Percentiles rank a stretch among this genome's conserved stretches.
phyloP scores from a whole-genome alignment of 2,113 vertebrate genomes.

The Rhinopomastus cyanomelas region DNA sequence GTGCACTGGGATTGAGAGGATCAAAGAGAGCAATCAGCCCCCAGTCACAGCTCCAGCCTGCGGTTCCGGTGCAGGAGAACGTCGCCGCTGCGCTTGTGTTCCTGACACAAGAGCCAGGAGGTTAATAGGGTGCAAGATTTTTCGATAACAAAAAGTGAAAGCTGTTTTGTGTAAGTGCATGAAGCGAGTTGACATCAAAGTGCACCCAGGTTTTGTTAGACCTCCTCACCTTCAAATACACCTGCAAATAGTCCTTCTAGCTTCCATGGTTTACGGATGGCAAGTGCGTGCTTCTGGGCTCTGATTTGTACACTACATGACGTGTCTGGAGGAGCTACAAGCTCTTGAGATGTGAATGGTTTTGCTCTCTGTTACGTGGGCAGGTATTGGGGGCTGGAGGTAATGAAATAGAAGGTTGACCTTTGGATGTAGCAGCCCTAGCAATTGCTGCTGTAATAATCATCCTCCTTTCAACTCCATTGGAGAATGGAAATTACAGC shows the following conservation, averaged over 20 bases:
- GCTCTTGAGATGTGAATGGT: slow-evolving; percentile 14
- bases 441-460: slow-evolving; percentile 34
- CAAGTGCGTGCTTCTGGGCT: background rate
- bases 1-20: background rate
- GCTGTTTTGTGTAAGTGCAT: slow-evolving; percentile 14
- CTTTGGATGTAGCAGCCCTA: slow-evolving; percentile 32
- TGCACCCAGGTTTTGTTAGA: slow-evolving; percentile 6
- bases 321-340: slow-evolving; percentile 28
- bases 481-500: slow-evolving; percentile 11
- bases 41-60: background rate
- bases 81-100: background rate
- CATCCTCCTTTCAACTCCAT: slow-evolving; percentile 10
- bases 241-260: background rate
- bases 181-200: slow-evolving; percentile 38
- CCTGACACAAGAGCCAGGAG: background rate
- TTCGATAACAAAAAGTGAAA: slow-evolving; percentile 22
- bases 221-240: slow-evolving; percentile 1
- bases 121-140: slow-evolving; percentile 58
- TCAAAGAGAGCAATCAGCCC: background rate
- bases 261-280: background rate
- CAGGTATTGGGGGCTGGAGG: background rate
- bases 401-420: slow-evolving; percentile 30
- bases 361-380: slow-evolving; percentile 24
- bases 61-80: background rate
- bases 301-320: slow-evolving; percentile 29